A percentile compares a stretch with the other conserved stretches of the same genome.
phyloP scores from a whole-genome alignment of 2,113 vertebrate genomes.

The Xyrauchen texanus region DNA sequence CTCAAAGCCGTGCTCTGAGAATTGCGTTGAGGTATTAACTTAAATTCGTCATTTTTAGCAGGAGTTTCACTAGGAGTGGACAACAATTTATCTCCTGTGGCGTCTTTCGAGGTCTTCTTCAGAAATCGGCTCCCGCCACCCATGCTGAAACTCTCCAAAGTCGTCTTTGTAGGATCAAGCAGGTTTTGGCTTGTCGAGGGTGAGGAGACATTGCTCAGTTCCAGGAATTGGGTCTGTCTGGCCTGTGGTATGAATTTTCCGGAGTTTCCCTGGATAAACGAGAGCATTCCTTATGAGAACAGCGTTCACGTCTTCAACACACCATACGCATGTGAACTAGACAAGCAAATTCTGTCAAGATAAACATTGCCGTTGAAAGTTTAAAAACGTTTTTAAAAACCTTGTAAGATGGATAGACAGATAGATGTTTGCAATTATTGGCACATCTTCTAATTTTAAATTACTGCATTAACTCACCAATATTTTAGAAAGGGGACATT shows the following conservation, averaged over 20 bases:
- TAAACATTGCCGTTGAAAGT: background rate
- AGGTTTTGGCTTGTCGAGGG: conserved; percentile 6
- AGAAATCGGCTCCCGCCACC: conserved; percentile 71
- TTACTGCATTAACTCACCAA: too few species aligned
- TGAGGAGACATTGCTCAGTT: conserved; percentile 55
- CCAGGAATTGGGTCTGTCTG: conserved; percentile 28
- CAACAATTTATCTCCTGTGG: conserved; percentile 45
- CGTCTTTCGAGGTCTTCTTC: conserved; percentile 63
- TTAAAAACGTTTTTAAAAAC: too few species aligned
- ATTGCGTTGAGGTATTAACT: conserved; percentile 45
- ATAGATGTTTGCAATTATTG: too few species aligned
- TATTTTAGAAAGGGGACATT: too few species aligned
- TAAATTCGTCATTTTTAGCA: conserved; percentile 30
- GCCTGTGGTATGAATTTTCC: background rate
- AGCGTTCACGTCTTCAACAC: too few species aligned
- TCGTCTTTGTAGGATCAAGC: background rate
- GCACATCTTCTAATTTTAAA: too few species aligned
- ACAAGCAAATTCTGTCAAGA: too few species aligned
- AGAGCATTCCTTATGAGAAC: background rate
- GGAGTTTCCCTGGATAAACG: conserved; percentile 55
- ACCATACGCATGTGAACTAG: background rate
- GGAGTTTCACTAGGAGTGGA: conserved; percentile 12
- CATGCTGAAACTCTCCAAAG: conserved; percentile 44
- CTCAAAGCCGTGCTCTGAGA: conserved; percentile 65
- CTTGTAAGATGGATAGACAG: too few species aligned